Conservation (phyloP, 92 coral and sea anemone genomes). For the Chrysogorgia sp. region DNA sequence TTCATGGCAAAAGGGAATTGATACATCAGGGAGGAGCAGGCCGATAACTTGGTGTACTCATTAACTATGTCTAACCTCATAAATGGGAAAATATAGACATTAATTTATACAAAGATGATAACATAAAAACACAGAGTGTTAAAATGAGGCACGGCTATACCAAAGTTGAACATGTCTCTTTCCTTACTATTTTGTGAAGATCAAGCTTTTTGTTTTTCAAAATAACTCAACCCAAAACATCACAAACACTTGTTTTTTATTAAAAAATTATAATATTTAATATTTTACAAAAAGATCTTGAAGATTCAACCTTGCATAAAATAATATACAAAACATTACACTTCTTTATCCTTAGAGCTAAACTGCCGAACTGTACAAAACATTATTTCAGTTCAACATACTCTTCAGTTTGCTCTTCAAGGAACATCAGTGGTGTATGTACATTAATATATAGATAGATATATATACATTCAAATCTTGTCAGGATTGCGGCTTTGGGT, state of each 20-base stretch:
- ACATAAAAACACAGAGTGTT: too few relatives aligned
- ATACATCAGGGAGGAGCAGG: too few relatives aligned
- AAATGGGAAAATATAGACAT: too few relatives aligned
- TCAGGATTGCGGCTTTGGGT: constrained; percentile 40
- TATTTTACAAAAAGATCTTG: constrained; percentile 24
- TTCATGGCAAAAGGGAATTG: too few relatives aligned
- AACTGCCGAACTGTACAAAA: background rate
- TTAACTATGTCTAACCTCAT: too few relatives aligned
- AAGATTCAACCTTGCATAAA: constrained; percentile 4
- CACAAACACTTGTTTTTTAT: background rate
- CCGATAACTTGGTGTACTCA: too few relatives aligned
- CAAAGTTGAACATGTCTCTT: too few relatives aligned
- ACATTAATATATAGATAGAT: background rate
- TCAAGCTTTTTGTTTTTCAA: too few relatives aligned
- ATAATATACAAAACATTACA: constrained; percentile 32
- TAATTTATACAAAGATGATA: too few relatives aligned
- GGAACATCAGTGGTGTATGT: background rate
- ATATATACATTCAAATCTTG: constrained; percentile 5
- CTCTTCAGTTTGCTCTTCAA: background rate
- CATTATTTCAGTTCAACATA: background rate
- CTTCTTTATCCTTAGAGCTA: background rate
- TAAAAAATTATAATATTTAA: constrained; percentile 4
- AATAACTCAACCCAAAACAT: too few relatives aligned
- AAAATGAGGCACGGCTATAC: too few relatives aligned
- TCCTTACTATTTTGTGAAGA: too few relatives aligned